Evolutionary conservation across 2,113 vertebrate genomes (phyloP), one percentile per base, ranked within the genome.

Genomic region (Microtus pennsylvanicus): DNA sequence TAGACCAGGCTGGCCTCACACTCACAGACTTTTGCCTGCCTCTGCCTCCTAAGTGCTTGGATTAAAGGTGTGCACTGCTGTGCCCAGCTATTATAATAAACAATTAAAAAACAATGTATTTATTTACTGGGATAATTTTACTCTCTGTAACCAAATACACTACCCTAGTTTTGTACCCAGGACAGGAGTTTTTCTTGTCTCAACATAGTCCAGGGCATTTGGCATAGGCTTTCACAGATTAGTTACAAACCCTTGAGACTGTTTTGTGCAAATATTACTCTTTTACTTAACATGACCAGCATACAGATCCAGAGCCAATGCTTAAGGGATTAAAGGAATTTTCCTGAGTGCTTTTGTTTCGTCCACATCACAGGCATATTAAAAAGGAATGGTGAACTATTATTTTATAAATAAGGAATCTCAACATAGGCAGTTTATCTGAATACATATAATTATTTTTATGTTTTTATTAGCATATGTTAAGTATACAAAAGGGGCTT

Each of bases 211-310:
- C 58, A 94, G 67, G 11, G 10, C 45, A 83, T 85, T 96, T 80
- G 50, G 28, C 19, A 30, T 47, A 70, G 77, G 72, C 35, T 91
- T 91, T 94, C 50, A 91, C 76, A 93, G 38, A 87, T 86, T 86
- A 42, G 42, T 81, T 96, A 89, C 75, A 80, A 97, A 87, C 38
- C 78, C 33, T n/a, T 87, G 76, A 91, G n/a, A 91, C 55, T 90
- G 33, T 89, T 81, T 47, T 21, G 91, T 90, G 65, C 78, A 95
- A 83, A 91, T 92, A 86, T 96, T 87, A 78, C 28, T 74, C 65
- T 93, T 91, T 95, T 80, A 21, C 61, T 91, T 93, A 74, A 82
- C 14, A 33, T 14, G 22, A 50, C 78, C 50, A 72, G 47, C 30
- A 70, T 77, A 70, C 19, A 12, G 93, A 33, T 28, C 74, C 3